Evolutionary conservation across 2,888 invertebrate genomes (phyloP).

Genomic region (Dilophus febrilis): DNA sequence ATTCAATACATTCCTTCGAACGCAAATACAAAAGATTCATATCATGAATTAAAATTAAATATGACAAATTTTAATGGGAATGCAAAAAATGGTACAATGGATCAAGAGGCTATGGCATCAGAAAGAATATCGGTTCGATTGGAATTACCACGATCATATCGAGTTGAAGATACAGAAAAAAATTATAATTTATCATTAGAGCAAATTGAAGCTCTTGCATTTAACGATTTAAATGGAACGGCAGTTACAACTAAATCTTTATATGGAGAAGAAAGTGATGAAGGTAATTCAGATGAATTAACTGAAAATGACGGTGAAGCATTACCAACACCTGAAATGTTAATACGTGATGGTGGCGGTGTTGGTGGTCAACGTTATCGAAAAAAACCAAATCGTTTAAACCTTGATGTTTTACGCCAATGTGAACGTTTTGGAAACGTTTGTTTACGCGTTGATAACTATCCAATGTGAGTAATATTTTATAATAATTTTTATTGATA

Average conservation of each 20-base stretch:
- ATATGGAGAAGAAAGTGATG: background rate
- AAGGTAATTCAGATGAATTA: slow-evolving; percentile 7
- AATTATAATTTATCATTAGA: slow-evolving; percentile 4
- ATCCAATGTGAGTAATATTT: slow-evolving; percentile 64
- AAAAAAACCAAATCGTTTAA: slow-evolving; percentile 22
- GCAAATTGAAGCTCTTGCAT: slow-evolving; percentile 22
- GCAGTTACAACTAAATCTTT: background rate
- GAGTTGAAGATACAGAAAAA: no score
- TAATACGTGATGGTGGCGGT: no score
- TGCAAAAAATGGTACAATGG: slow-evolving; percentile 1
- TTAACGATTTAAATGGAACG: slow-evolving; percentile 25
- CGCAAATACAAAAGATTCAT: slow-evolving; percentile 1
- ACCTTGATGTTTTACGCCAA: background rate
- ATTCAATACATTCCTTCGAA: background rate
- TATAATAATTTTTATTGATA: no score
- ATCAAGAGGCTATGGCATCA: slow-evolving; percentile 8
- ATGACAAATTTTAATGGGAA: slow-evolving; percentile 7
- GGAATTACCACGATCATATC: slow-evolving; percentile 4
- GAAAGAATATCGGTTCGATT: slow-evolving; percentile 1
- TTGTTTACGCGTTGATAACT: slow-evolving; percentile 54
- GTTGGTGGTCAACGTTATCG: slow-evolving; percentile 22
- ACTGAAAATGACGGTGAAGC: slow-evolving; percentile 8
- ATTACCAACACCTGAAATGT: slow-evolving; percentile 24
- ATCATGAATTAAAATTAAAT: slow-evolving; percentile 10
- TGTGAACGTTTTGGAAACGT: slow-evolving; percentile 55